Evolutionary conservation across 2,113 vertebrate species (phyloP), one percentile per base, ranked within the genome.

Genomic region (Theropithecus gelada): DNA sequence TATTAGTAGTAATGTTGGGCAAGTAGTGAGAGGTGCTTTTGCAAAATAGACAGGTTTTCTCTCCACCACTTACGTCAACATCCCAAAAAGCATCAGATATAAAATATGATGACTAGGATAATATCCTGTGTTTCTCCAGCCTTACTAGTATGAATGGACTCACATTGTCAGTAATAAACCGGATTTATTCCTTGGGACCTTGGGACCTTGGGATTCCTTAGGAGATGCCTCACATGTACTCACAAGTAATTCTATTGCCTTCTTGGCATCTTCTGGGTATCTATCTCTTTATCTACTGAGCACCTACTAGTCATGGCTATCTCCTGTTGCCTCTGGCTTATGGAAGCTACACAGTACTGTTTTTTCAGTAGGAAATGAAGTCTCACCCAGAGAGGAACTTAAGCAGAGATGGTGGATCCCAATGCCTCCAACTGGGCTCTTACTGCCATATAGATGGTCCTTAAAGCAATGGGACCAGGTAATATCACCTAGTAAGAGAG

Each of bases 171-270:
- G 59, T 59, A 92, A 94, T 61, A 59, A 94, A 88, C 27, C 50
- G 27, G 16, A 91, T 92, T 27, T 90, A 23, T 45, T 6, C 38
- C 57, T 76, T 22, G 40, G 40, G 23, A 64, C 27, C 61, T 64
- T 64, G 32, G 66, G 11, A 68, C 30, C 57, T 81, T 90, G 20
- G 27, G 25, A 61, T 6, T 52, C 30, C 40, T 78, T 80, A 64
- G 32, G 4, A 12, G 45, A 43, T 55, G 4, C 30, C 40, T 91
- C n/a, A 55, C 22, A 55, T 23, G 23, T 73, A 61, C 55, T 80
- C 45, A 79, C n/a, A 87, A 94, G 64, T 52, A 73, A 87, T 64
- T 91, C 45, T 35, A 64, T 80, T 96, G 93, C 12, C 50, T 90
- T 45, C 16, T 84, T 68, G 27, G 27, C 61, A 85, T 72, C 64